These are phyloP conservation scores for Lithobates sylvaticus DNA, from an alignment of 2,797 vertebrate genomes.

Conservation along the genomic window DNA sequence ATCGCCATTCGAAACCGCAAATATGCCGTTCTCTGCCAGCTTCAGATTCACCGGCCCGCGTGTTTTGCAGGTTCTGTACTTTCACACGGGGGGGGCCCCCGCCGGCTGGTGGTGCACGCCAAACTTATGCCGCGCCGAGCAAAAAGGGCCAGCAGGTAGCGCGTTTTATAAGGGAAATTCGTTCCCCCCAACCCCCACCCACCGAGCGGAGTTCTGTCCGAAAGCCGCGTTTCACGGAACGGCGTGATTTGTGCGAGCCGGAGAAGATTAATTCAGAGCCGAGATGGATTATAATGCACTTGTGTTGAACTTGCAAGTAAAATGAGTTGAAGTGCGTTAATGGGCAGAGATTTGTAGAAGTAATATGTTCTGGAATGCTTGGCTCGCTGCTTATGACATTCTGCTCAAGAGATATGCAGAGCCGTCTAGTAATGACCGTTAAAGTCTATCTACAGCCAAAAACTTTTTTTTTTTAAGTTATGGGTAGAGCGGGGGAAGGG, in stretches of 20 bases:
- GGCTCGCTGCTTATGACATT: slow-evolving; percentile 12
- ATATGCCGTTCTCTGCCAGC: slow-evolving; percentile 64
- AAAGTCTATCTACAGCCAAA: too few species aligned
- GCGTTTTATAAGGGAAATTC: background rate
- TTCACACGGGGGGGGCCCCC: slow-evolving; percentile 22
- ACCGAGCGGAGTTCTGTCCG: background rate
- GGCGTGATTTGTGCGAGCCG: background rate
- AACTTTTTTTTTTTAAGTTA: too few species aligned
- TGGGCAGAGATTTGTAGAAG: slow-evolving; percentile 9
- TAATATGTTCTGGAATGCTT: slow-evolving; percentile 37
- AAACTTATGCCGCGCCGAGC: too few species aligned
- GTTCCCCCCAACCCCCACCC: too few species aligned
- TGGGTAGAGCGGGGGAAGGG: too few species aligned
- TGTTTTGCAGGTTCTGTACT: slow-evolving; percentile 22
- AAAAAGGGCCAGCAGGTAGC: background rate
- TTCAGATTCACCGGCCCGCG: slow-evolving; percentile 5
- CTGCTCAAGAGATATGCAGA: background rate
- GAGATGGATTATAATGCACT: slow-evolving; percentile 33
- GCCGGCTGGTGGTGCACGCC: too few species aligned
- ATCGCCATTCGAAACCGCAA: slow-evolving; percentile 71
- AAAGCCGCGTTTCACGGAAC: too few species aligned
- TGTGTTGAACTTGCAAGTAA: slow-evolving; percentile 21
- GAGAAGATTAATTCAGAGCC: slow-evolving; percentile 10
- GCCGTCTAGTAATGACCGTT: too few species aligned
- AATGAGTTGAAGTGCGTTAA: slow-evolving; percentile 18